Percentiles rank a stretch among this genome's conserved stretches.
Conservation (phyloP, 2,888 invertebrate species). For the Ecdyonurus torrentis region DNA sequence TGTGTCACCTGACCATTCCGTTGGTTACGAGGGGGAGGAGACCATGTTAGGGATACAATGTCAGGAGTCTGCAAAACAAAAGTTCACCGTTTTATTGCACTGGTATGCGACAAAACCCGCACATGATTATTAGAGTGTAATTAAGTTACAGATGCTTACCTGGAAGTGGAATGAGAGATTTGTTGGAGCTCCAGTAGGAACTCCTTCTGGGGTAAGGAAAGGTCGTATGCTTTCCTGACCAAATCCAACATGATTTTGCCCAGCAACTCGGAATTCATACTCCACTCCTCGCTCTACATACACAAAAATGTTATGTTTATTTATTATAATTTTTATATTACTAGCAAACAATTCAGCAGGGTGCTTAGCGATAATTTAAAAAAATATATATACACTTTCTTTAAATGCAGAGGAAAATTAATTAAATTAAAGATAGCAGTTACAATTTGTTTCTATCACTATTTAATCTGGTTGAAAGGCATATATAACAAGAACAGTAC, state of each 20-base stretch:
- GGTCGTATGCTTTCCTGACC: slow-evolving; percentile 33
- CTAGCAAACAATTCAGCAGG: too few relatives aligned
- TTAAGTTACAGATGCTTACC: neutral
- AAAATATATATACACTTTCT: too few relatives aligned
- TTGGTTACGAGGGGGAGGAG: slow-evolving; percentile 66
- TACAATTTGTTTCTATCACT: too few relatives aligned
- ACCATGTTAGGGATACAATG: slow-evolving; percentile 80
- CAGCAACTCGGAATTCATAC: slow-evolving; percentile 38
- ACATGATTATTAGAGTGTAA: neutral
- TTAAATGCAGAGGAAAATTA: too few relatives aligned
- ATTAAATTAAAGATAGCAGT: too few relatives aligned
- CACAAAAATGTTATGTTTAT: neutral
- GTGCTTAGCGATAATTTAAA: too few relatives aligned
- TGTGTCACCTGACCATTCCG: slow-evolving; percentile 87
- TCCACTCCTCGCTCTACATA: slow-evolving; percentile 27
- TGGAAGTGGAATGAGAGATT: slow-evolving; percentile 21
- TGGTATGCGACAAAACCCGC: too few relatives aligned
- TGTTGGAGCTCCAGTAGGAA: slow-evolving; percentile 22
- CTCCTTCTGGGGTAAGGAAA: slow-evolving; percentile 36
- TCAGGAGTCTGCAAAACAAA: slow-evolving; percentile 55
- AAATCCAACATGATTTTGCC: slow-evolving; percentile 35
- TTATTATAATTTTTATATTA: neutral
- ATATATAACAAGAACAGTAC: too few relatives aligned
- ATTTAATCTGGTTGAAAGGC: too few relatives aligned
- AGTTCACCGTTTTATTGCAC: too few relatives aligned